A percentile compares a stretch with the other conserved stretches of the same genome.
phyloP scores from a whole-genome alignment of 2,888 invertebrate species.

The Chaetogeoica ovagalla region DNA sequence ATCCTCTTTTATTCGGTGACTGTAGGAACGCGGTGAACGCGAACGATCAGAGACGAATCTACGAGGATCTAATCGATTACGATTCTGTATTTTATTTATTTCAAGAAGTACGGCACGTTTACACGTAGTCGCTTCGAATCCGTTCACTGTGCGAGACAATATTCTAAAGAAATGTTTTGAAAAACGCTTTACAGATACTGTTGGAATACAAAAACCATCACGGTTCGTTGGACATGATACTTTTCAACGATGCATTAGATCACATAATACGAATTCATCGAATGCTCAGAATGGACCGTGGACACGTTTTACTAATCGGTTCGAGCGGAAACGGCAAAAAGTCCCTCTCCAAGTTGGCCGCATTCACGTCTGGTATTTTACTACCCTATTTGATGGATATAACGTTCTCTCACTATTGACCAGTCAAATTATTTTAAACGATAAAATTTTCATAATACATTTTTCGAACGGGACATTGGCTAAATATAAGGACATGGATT shows the following conservation, averaged over 20 bases:
- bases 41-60: slow-evolving; percentile 66
- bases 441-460: too few species aligned
- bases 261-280: slow-evolving; percentile 87
- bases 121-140: too few species aligned
- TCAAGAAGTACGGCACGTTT: slow-evolving; percentile 69
- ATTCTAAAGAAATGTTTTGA: too few species aligned
- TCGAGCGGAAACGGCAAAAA: slow-evolving; percentile 89
- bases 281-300: slow-evolving; percentile 78
- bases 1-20: slow-evolving; percentile 87
- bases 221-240: slow-evolving; percentile 74
- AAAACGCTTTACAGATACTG: slow-evolving; percentile 66
- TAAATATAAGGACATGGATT: too few species aligned
- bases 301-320: slow-evolving; percentile 83
- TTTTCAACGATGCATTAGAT: slow-evolving; percentile 90
- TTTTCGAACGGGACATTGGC: too few species aligned
- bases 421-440: too few species aligned
- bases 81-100: slow-evolving; percentile 84
- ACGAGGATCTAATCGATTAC: slow-evolving; percentile 88
- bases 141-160: too few species aligned
- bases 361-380: slow-evolving; percentile 74
- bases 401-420: too few species aligned
- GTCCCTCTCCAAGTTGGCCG: slow-evolving; percentile 75
- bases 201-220: slow-evolving; percentile 81
- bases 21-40: slow-evolving; percentile 84
- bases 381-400: too few species aligned